Conservation (phyloP, 2,888 invertebrate genomes). For the Clostera curtula region DNA sequence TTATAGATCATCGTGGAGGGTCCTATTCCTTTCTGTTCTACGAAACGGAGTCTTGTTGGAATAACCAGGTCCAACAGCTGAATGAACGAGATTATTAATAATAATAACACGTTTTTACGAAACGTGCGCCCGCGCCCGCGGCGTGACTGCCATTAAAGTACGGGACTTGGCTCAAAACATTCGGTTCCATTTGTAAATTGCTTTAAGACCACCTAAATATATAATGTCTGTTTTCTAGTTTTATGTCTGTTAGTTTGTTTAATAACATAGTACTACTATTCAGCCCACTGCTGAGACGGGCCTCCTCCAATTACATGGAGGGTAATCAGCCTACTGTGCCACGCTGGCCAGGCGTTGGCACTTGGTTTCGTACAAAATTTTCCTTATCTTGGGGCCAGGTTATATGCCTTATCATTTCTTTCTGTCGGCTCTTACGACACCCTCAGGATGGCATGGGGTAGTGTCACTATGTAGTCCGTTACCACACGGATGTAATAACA, state of each 20-base stretch:
- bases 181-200: constrained; percentile 20
- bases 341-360: too few relatives aligned
- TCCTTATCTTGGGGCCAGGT: too few relatives aligned
- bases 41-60: constrained; percentile 29
- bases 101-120: constrained; percentile 66
- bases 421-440: too few relatives aligned
- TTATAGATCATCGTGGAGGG: constrained; percentile 26
- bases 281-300: too few relatives aligned
- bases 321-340: too few relatives aligned
- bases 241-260: constrained; percentile 4
- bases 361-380: too few relatives aligned
- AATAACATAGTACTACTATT: too few relatives aligned
- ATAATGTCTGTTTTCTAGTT: background rate
- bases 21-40: constrained; percentile 25
- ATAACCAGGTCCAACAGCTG: constrained; percentile 28
- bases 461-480: too few relatives aligned
- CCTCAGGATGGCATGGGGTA: too few relatives aligned
- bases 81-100: constrained; percentile 65
- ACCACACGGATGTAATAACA: too few relatives aligned
- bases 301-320: too few relatives aligned
- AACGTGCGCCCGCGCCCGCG: constrained; percentile 57
- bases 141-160: constrained; percentile 42
- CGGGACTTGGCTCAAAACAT: constrained; percentile 32
- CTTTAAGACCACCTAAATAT: background rate
- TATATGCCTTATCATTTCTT: too few relatives aligned